Evolutionary conservation across 2,113 vertebrate genomes (phyloP).

Genomic region (Callipepla squamata): DNA sequence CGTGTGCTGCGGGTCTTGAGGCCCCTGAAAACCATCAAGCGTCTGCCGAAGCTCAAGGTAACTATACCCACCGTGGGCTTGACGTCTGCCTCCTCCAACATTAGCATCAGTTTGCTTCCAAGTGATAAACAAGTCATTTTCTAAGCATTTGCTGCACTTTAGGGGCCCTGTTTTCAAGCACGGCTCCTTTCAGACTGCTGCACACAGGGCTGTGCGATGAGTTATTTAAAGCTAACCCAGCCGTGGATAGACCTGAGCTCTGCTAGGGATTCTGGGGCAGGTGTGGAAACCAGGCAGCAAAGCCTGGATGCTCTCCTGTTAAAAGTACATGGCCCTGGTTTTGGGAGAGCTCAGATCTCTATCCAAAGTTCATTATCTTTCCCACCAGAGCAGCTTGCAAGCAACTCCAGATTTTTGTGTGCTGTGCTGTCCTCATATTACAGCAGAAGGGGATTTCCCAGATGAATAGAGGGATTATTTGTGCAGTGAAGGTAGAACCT

Average conservation of each 20-base stretch:
- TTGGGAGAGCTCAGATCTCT: background rate
- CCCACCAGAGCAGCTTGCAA: background rate
- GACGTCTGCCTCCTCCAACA: background rate
- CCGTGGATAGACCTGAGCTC: background rate
- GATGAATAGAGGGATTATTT: background rate
- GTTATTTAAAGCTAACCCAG: background rate
- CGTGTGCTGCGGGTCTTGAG: slow-evolving; percentile 93
- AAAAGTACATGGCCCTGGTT: background rate
- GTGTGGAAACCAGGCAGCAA: background rate
- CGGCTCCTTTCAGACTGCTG: background rate
- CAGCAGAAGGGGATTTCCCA: background rate
- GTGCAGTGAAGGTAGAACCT: background rate
- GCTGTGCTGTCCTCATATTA: background rate
- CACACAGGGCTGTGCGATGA: background rate
- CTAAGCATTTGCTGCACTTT: background rate
- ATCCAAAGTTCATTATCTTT: background rate
- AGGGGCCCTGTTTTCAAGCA: background rate
- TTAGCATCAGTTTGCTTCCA: rapidly evolving
- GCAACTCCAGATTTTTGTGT: background rate
- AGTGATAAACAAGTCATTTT: background rate
- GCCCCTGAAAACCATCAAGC: slow-evolving; percentile 97
- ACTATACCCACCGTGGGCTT: background rate
- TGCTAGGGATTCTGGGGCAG: background rate
- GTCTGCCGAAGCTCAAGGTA: slow-evolving; percentile 98
- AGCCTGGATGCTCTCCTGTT: background rate